Conservation (phyloP, 1,140 invertebrate species). For the Macrosteles quadrilineatus region DNA sequence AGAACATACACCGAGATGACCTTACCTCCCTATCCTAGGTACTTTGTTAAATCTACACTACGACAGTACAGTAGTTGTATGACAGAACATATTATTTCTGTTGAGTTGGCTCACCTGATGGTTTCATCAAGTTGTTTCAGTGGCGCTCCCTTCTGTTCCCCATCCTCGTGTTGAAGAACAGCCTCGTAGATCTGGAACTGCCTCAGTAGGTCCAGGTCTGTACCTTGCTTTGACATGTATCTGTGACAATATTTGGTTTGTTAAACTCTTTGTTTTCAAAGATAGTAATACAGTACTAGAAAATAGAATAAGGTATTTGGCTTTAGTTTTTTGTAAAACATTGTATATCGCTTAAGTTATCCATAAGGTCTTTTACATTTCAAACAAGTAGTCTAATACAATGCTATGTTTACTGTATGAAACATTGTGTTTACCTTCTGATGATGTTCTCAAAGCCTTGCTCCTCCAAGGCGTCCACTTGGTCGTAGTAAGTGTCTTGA, state of each 20-base stretch:
- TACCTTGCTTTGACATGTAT: slow-evolving; percentile 92
- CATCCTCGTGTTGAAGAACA: slow-evolving; percentile 87
- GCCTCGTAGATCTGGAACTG: slow-evolving; percentile 97
- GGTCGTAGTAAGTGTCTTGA: slow-evolving; percentile 97
- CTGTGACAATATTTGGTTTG: too few relatives aligned
- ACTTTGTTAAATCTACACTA: too few relatives aligned
- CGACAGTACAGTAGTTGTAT: too few relatives aligned
- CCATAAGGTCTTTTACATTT: neutral
- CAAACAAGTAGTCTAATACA: too few relatives aligned
- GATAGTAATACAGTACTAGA: slow-evolving; percentile 4
- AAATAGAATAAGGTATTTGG: neutral
- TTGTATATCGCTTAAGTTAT: neutral
- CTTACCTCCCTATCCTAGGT: too few relatives aligned
- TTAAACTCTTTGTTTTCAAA: neutral
- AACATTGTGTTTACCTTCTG: slow-evolving; percentile 62
- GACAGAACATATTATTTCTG: too few relatives aligned
- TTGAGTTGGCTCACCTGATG: too few relatives aligned
- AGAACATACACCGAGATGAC: too few relatives aligned
- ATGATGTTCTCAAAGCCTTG: slow-evolving; percentile 94
- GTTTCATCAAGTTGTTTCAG: slow-evolving; percentile 78
- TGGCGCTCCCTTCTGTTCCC: slow-evolving; percentile 68
- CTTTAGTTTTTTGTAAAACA: neutral
- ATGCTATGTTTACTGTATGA: too few relatives aligned
- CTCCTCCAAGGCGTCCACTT: slow-evolving; percentile 94
- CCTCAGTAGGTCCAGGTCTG: slow-evolving; percentile 88